Conservation (phyloP, 2,113 vertebrate species). For the Aplodontia rufa region DNA sequence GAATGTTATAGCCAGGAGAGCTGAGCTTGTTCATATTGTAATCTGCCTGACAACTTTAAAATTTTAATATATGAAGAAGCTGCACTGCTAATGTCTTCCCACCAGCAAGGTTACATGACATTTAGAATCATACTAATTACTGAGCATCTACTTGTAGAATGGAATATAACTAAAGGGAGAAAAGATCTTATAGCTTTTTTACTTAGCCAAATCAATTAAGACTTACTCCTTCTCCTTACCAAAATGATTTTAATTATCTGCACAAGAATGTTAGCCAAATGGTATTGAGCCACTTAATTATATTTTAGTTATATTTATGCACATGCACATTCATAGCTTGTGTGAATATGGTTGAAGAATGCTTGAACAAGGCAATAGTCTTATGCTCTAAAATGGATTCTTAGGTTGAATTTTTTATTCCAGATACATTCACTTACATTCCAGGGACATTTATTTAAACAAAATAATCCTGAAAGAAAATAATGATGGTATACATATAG, state of each 20-base stretch:
- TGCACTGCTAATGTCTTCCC: neutral
- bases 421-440: neutral
- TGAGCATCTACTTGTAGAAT: neutral
- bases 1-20: neutral
- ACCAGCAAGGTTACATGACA: neutral
- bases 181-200: constrained; percentile 16
- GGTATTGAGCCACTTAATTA: constrained; percentile 49
- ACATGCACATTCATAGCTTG: neutral
- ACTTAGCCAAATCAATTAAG: constrained; percentile 40
- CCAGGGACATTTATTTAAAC: neutral
- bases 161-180: neutral
- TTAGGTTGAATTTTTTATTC: neutral
- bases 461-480: neutral
- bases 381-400: neutral
- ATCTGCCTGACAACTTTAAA: constrained; percentile 25
- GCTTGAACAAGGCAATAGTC: neutral
- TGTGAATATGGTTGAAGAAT: neutral
- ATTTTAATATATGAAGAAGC: neutral
- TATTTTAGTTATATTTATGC: neutral
- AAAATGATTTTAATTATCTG: constrained; percentile 51
- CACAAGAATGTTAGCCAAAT: neutral
- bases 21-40: neutral
- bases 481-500: neutral
- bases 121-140: neutral
- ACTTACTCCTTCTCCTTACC: neutral